Percentiles rank a stretch among this genome's conserved stretches.
Evolutionary conservation across 2,797 vertebrate genomes (phyloP).

Genomic region (Lacerta viridis): DNA sequence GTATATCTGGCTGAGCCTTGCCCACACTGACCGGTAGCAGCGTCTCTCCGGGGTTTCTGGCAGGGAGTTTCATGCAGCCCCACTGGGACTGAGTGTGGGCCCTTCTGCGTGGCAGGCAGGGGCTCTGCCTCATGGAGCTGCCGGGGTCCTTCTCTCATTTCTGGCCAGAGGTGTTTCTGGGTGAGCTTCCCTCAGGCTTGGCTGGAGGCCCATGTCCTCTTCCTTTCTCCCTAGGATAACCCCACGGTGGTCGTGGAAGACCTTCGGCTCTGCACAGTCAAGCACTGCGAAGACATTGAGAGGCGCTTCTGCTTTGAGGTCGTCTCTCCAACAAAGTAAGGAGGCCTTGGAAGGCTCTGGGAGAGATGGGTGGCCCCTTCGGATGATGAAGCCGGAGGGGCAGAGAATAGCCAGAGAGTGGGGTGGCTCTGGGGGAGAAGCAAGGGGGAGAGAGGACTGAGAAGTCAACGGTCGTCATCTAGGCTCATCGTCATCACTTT

Average conservation of each 20-base stretch:
- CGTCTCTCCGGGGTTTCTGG: not conserved
- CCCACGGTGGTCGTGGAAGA: conserved; percentile 98
- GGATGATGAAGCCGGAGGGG: not conserved
- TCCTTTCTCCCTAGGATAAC: conserved; percentile 86
- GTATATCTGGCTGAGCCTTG: not conserved
- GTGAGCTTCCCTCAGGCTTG: too few relatives aligned
- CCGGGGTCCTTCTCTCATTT: too few relatives aligned
- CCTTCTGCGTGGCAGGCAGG: too few relatives aligned
- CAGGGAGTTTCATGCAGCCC: too few relatives aligned
- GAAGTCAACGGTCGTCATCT: too few relatives aligned
- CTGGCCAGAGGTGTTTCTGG: too few relatives aligned
- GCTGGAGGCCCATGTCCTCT: not conserved
- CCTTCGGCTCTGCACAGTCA: conserved; percentile 94
- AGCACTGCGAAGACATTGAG: conserved; percentile 97
- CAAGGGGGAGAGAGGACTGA: not conserved
- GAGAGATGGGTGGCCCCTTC: fast-evolving
- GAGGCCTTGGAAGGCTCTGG: not conserved
- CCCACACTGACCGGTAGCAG: not conserved
- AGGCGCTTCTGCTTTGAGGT: conserved; percentile 98
- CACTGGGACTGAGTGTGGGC: too few relatives aligned
- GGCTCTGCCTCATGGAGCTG: not conserved
- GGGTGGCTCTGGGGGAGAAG: not conserved
- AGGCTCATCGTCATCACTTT: too few relatives aligned
- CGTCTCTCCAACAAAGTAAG: conserved; percentile 98
- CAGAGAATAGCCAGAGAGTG: not conserved